A percentile compares a stretch with the other conserved stretches of the same genome.
These are phyloP conservation scores for Myotis davidii DNA, from an alignment of 2,113 vertebrate genomes.

Conservation along the genomic window DNA sequence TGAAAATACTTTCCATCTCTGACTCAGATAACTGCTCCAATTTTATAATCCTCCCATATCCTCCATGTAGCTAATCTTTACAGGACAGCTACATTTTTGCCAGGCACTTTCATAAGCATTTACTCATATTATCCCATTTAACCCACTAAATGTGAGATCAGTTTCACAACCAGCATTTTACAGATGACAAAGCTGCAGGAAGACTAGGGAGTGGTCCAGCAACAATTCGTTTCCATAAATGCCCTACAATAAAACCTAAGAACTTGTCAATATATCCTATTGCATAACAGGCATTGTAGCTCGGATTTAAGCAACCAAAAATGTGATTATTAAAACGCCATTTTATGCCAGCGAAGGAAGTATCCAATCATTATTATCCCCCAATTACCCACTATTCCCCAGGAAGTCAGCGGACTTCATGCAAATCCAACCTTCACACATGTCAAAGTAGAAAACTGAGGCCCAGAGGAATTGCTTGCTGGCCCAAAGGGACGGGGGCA, in stretches of 20 bases:
- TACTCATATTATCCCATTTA: neutral
- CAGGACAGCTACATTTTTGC: neutral
- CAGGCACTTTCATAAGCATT: neutral
- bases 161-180: neutral
- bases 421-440: neutral
- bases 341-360: neutral
- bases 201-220: neutral
- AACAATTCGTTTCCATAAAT: neutral
- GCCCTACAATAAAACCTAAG: neutral
- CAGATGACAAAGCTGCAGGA: neutral
- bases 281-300: neutral
- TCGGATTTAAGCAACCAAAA: neutral
- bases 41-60: neutral
- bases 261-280: neutral
- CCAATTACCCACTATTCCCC: neutral
- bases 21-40: neutral
- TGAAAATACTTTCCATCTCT: neutral
- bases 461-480: neutral
- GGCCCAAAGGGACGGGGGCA: neutral
- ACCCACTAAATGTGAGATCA: neutral
- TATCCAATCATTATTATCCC: neutral
- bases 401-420: neutral
- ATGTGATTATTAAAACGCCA: neutral
- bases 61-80: neutral
- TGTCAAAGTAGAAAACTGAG: neutral